phyloP scores from a whole-genome alignment of 2,888 invertebrate genomes.

The Balanococcus diminutus region DNA sequence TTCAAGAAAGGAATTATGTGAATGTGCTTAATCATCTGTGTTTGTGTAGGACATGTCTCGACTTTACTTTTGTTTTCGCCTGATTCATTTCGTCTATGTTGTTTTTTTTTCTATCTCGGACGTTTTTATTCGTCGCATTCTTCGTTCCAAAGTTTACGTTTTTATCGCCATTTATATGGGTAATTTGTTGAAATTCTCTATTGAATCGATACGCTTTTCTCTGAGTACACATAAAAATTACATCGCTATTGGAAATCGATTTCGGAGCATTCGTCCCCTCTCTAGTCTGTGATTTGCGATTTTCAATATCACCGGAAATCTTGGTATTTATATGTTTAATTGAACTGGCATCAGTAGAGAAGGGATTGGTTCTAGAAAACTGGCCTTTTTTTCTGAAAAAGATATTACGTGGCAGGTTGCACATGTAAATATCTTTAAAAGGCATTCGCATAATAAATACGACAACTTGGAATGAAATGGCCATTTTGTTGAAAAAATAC shows the following conservation, averaged over 20 bases:
- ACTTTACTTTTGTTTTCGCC: neutral
- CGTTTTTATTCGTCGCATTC: neutral
- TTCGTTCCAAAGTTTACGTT: neutral
- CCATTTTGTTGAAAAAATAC: neutral
- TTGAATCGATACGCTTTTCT: neutral
- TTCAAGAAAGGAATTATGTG: neutral
- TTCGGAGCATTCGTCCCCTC: neutral
- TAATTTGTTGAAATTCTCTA: neutral
- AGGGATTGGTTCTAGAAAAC: neutral
- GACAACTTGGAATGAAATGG: neutral
- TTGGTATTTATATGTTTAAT: neutral
- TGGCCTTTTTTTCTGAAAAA: neutral
- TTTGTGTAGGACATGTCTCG: neutral
- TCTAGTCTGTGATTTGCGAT: neutral
- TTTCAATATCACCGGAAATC: neutral
- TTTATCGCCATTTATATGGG: neutral
- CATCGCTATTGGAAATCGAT: neutral
- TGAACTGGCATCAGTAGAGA: neutral
- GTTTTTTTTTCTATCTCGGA: neutral
- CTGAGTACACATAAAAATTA: neutral
- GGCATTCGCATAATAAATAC: neutral
- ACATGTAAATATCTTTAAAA: neutral
- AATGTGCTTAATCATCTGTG: conserved; percentile 16
- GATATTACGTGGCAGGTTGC: neutral
- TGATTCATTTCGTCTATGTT: neutral